Base-by-base conservation (phyloP, 1,140 invertebrate species). In the Branchinecta lindahli region DNA sequence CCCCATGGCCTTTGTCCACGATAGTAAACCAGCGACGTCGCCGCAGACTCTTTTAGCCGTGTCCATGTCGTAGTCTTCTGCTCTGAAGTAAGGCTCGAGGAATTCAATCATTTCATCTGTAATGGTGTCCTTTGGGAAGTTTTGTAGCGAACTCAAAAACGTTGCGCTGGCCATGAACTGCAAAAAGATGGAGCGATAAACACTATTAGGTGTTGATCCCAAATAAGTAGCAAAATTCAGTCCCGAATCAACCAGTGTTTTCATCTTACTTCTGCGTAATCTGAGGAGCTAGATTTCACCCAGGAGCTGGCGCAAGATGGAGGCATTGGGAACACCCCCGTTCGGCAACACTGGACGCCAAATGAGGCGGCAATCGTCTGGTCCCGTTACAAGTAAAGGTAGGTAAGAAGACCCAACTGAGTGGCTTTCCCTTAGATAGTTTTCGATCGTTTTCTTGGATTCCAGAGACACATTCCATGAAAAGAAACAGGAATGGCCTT, bases 1-100 rank as follows among this genome's bases (percentile, higher is more conserved):
- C 3, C 89, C 86, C 94, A 98, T 98, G 8, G 94, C 93, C 81
- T 94, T 94, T 0, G 95, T 97, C 95, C 95, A 98, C 0, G 92
- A 94, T n/a, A 95, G 78, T 3, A 98, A 81, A 44, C 93, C 94
- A 45, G 94, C 94, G 0, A 98, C 94, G 77, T 97, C 94, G 69
- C 94, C 94, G 78, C 94, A 97, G 12, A 97, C 94, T 73, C 94
- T 83, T 77, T 91, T 90, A 0, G 94, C 95, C 52, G 89, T 95
- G 76, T 97, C 94, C 88, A 96, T 92, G 76, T 94, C 94, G 75
- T 97, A 98, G 78, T 97, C 94, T 68, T 83, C 81, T 74, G 20
- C 20, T 8, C 71, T 85, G 72, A 97, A 91, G 78, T 96, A 97
- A 0, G 94, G 94, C 72, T 88, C 83, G 33, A 98, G 79, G 66